Evolutionary conservation across 2,888 invertebrate genomes (phyloP), one percentile per base, ranked within the genome.

Genomic region (Acrobasis repandana): DNA sequence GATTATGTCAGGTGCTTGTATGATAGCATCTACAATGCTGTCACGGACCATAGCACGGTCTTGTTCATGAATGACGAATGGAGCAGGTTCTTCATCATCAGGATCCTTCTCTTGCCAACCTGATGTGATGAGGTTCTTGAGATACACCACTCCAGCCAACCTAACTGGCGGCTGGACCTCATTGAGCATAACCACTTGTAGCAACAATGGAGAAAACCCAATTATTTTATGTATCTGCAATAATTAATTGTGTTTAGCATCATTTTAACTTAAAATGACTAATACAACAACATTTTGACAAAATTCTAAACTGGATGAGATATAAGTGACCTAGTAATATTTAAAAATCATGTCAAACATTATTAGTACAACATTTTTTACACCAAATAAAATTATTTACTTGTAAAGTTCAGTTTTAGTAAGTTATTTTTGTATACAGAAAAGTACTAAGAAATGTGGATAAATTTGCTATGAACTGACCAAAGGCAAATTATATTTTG

Each of bases 61-160:
- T 83, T 99, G 98, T 86, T 99, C 99, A 75, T 99, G 98, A 74
- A 99, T 95, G 69, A 95, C 95, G 88, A 98, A 99, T 18, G 96
- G 95, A 62, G 95, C 90, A 4, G 95, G 94, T 67, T 95, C 95
- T 10, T 95, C 95, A 54, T 94, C 93, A 69, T 96, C 95, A 0
- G 93, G 90, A 75, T 97, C 97, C 70, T 95, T 94, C 71, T 97
- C 97, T 67, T 95, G 95, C 99, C 99, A 99, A 86, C 95, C 96
- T 75, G 95, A 95, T 34, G 95, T 95, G 61, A 99, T 93, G 80
- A 98, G 93, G 92, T 99, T 99, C 92, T 99, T 99, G 69, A 99
- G 93, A 90, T 98, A 99, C 71, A 99, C 97, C 47, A 97, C 99
- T 74, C 98, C 98, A 67, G 99, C 99, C 93, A 99, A 99, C 67